Evolutionary conservation across 1,140 invertebrate genomes (phyloP).

Genomic region (Aphis gossypii): DNA sequence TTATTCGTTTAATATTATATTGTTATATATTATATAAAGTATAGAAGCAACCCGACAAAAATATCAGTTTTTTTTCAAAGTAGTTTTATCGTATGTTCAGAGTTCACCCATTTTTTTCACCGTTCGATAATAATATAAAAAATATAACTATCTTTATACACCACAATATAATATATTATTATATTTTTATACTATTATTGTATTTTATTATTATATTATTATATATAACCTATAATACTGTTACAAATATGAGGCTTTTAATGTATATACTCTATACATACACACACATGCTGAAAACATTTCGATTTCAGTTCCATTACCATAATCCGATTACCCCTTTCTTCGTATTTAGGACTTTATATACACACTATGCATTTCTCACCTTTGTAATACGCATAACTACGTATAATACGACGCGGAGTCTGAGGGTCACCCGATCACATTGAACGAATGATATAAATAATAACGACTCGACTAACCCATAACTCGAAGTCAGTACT

Average conservation of each 20-base stretch:
- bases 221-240: neutral
- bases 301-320: conserved; percentile 22
- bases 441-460: neutral
- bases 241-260: neutral
- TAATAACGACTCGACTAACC: conserved; percentile 29
- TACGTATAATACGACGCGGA: too few species aligned
- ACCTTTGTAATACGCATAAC: neutral
- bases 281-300: neutral
- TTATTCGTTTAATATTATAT: neutral
- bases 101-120: neutral
- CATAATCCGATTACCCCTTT: conserved; percentile 34
- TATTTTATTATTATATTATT: neutral
- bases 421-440: neutral
- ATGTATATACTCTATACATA: neutral
- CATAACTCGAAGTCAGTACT: neutral
- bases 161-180: neutral
- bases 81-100: neutral
- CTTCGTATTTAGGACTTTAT: neutral
- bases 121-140: neutral
- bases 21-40: neutral
- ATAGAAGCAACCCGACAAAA: neutral
- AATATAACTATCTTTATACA: neutral
- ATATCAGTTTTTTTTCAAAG: neutral
- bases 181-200: neutral
- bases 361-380: neutral